Evolutionary conservation across 2,888 invertebrate genomes (phyloP).

Genomic region (Allophyes oxyacanthae): DNA sequence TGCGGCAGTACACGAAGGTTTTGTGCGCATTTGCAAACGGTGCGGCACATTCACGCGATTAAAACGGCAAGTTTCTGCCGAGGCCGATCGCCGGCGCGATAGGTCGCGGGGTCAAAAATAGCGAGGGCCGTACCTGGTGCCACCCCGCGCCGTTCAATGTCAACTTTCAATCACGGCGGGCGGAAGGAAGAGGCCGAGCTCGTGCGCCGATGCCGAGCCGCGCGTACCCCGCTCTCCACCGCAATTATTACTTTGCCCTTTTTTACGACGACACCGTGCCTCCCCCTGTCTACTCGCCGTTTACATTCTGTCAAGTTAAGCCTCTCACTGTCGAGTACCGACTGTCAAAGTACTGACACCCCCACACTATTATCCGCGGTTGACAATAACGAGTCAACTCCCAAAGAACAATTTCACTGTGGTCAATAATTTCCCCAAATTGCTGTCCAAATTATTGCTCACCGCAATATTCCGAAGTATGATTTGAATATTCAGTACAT

Average conservation of each 20-base stretch:
- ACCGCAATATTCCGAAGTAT: constrained; percentile 8
- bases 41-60: constrained; percentile 83
- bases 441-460: constrained; percentile 13
- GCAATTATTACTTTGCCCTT: constrained; percentile 79
- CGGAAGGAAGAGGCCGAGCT: constrained; percentile 81
- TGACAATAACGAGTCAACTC: constrained; percentile 56
- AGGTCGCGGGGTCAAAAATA: constrained; percentile 87
- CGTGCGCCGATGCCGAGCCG: constrained; percentile 75
- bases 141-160: constrained; percentile 85
- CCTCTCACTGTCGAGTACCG: constrained; percentile 69
- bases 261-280: constrained; percentile 72
- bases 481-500: background rate
- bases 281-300: constrained; percentile 73
- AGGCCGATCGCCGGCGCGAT: constrained; percentile 87
- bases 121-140: constrained; percentile 87
- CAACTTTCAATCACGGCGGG: constrained; percentile 86
- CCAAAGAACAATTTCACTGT: constrained; percentile 23
- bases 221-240: constrained; percentile 63
- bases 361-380: constrained; percentile 60
- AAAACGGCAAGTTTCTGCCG: constrained; percentile 82
- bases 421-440: constrained; percentile 24
- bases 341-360: constrained; percentile 67
- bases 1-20: constrained; percentile 73
- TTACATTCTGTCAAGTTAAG: constrained; percentile 80
- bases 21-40: constrained; percentile 80